Conservation (phyloP, 1,140 invertebrate species). For the Mamestra configurata region DNA sequence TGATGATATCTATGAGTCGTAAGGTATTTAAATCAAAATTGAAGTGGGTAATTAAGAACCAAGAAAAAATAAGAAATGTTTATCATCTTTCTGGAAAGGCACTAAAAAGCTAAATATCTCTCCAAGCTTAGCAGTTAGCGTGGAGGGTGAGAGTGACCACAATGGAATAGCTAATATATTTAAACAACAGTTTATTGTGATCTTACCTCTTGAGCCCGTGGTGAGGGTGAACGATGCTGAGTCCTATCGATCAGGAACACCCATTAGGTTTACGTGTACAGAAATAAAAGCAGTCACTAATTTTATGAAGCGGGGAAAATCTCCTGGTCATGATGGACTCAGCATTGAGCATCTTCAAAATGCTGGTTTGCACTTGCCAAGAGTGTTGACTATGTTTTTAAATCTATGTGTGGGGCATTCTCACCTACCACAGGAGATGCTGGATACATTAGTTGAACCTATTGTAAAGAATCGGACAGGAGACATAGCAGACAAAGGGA, state of each 20-base stretch:
- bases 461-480: too few relatives aligned
- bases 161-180: constrained; percentile 54
- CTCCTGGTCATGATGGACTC: too few relatives aligned
- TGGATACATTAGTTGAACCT: too few relatives aligned
- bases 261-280: constrained; percentile 29
- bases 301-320: too few relatives aligned
- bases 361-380: too few relatives aligned
- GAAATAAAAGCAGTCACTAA: constrained; percentile 25
- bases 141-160: too few relatives aligned
- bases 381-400: too few relatives aligned
- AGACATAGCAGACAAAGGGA: too few relatives aligned
- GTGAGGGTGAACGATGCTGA: background rate
- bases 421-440: too few relatives aligned
- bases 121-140: too few relatives aligned
- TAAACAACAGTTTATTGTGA: constrained; percentile 52
- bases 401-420: too few relatives aligned
- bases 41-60: constrained; percentile 59
- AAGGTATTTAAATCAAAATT: constrained; percentile 57
- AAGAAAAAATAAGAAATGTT: constrained; percentile 58
- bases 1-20: constrained; percentile 11
- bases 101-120: constrained; percentile 47
- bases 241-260: background rate
- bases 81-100: constrained; percentile 56
- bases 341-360: too few relatives aligned
- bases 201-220: constrained; percentile 39